phyloP scores from a whole-genome alignment of 2,888 invertebrate species.

The Eupithecia vulgata region DNA sequence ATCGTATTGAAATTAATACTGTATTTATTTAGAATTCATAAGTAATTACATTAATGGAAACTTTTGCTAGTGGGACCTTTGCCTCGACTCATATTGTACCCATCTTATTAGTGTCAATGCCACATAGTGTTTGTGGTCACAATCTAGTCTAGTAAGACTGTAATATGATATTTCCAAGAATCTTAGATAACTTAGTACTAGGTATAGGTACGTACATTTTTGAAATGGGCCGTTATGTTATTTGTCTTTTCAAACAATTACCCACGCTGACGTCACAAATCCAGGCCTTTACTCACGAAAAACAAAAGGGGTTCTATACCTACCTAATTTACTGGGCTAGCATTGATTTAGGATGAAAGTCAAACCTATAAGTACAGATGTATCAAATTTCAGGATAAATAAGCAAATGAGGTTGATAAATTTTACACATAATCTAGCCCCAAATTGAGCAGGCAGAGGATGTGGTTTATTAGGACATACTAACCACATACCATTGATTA shows the following conservation, averaged over 20 bases:
- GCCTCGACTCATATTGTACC: slow-evolving; percentile 36
- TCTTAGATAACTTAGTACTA: slow-evolving; percentile 39
- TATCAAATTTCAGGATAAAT: background rate
- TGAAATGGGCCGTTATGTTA: background rate
- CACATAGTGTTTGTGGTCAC: slow-evolving; percentile 72
- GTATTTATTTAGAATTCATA: background rate
- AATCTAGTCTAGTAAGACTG: slow-evolving; percentile 64
- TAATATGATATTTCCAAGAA: slow-evolving; percentile 63
- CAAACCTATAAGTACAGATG: background rate
- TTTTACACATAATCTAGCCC: background rate
- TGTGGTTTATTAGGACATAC: background rate
- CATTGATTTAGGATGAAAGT: background rate
- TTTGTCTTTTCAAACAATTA: background rate
- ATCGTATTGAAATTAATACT: background rate
- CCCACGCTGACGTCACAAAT: background rate
- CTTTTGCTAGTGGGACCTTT: slow-evolving; percentile 16
- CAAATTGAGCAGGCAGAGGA: background rate
- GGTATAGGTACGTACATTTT: background rate
- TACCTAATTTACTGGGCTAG: background rate
- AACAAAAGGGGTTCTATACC: background rate
- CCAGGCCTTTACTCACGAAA: background rate
- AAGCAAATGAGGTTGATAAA: background rate
- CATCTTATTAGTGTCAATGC: slow-evolving; percentile 76
- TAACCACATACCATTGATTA: background rate
- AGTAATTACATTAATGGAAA: slow-evolving; percentile 2